Conservation (phyloP, 1,140 invertebrate species). For the Heliconius congener region DNA sequence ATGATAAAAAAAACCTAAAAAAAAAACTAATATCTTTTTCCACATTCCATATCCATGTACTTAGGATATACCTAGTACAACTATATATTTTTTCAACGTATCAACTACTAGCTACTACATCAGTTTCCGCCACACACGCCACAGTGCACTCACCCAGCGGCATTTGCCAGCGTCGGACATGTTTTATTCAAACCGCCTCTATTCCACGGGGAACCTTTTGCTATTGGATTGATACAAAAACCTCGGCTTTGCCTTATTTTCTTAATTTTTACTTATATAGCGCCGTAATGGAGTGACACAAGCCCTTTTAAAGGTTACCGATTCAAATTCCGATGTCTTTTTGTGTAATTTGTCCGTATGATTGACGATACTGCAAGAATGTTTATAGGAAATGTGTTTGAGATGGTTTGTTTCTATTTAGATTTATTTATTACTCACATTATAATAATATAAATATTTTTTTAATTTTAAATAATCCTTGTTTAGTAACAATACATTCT, state of each 20-base stretch:
- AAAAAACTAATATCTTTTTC: too few relatives aligned
- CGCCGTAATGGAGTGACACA: not conserved
- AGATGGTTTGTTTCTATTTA: not conserved
- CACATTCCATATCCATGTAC: too few relatives aligned
- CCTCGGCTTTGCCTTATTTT: not conserved
- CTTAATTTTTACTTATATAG: slow-evolving; percentile 12
- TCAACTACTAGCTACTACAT: not conserved
- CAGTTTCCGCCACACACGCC: not conserved
- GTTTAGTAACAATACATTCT: too few relatives aligned
- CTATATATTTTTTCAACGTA: not conserved
- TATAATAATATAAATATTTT: not conserved
- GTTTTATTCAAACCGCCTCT: slow-evolving; percentile 49
- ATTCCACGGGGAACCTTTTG: slow-evolving; percentile 23
- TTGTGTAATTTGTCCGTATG: not conserved
- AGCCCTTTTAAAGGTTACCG: not conserved
- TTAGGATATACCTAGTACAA: not conserved
- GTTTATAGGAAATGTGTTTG: not conserved
- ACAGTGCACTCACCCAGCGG: slow-evolving; percentile 15
- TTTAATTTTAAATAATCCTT: not conserved
- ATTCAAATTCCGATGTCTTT: not conserved
- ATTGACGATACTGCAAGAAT: not conserved
- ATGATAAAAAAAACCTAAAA: too few relatives aligned
- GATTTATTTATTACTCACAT: not conserved
- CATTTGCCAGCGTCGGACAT: slow-evolving; percentile 43
- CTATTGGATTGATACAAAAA: slow-evolving; percentile 16